Evolutionary conservation across 2,113 vertebrate genomes (phyloP).

Genomic region (Campylorhamphus procurvoides): DNA sequence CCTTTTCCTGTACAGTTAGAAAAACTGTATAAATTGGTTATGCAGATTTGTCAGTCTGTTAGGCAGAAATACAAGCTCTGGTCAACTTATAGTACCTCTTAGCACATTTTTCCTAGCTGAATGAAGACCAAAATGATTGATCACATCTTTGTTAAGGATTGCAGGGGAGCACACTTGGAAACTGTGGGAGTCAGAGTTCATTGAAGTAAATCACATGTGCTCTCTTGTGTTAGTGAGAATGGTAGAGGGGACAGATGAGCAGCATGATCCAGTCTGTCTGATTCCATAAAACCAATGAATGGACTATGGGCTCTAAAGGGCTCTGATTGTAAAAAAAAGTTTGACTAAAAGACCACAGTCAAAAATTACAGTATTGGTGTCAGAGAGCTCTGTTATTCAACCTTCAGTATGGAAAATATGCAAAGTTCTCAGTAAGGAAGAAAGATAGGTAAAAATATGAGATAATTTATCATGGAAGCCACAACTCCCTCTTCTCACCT

Average conservation of each 20-base stretch:
- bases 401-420: background rate
- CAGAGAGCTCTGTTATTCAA: background rate
- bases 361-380: background rate
- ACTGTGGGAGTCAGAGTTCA: background rate
- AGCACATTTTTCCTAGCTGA: background rate
- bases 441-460: background rate
- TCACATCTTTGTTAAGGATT: slow-evolving; percentile 7
- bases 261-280: background rate
- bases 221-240: background rate
- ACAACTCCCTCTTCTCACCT: background rate
- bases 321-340: background rate
- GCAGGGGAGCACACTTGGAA: background rate
- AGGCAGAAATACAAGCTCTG: background rate
- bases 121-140: slow-evolving; percentile 12
- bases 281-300: background rate
- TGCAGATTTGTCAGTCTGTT: slow-evolving; percentile 3
- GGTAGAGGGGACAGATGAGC: background rate
- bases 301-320: background rate
- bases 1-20: background rate
- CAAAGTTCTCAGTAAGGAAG: background rate
- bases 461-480: background rate
- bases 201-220: background rate
- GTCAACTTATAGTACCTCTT: background rate
- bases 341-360: background rate
- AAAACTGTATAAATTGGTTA: background rate